These are phyloP conservation scores for Mirounga angustirostris DNA, from an alignment of 2,113 vertebrate species.

Conservation along the genomic window DNA sequence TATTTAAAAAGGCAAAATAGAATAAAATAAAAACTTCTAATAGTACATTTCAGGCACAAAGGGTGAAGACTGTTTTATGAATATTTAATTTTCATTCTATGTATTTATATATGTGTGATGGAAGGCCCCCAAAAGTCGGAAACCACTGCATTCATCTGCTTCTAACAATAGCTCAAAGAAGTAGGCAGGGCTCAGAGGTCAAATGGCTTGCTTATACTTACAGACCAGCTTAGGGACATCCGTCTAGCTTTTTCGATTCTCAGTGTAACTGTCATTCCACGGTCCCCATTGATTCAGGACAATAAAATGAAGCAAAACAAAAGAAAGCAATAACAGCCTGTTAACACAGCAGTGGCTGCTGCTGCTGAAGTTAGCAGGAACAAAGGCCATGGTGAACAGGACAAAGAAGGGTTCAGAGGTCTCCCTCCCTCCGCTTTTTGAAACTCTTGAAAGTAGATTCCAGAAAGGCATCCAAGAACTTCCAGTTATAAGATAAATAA, in stretches of 20 bases:
- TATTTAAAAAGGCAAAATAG: background rate
- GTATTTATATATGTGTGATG: background rate
- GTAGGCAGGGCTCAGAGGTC: background rate
- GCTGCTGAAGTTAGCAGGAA: background rate
- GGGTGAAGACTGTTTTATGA: background rate
- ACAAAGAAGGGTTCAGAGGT: background rate
- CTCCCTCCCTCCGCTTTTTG: background rate
- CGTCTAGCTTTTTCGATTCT: background rate
- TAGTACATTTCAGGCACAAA: background rate
- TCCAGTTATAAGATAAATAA: background rate
- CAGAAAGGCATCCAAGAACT: background rate
- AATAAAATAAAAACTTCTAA: background rate
- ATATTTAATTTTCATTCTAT: background rate
- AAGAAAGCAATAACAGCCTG: background rate
- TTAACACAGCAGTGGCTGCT: background rate
- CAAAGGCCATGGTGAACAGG: background rate
- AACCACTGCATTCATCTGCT: background rate
- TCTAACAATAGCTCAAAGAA: background rate
- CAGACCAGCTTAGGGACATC: background rate
- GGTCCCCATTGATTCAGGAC: background rate
- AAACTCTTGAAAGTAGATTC: background rate
- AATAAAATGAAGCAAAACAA: conserved; percentile 6
- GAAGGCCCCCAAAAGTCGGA: background rate
- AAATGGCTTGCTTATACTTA: background rate
- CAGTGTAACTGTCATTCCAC: background rate